Evolutionary conservation across 2,113 vertebrate species (phyloP), one percentile per base, ranked within the genome.

Genomic region (Danionella cerebrum): DNA sequence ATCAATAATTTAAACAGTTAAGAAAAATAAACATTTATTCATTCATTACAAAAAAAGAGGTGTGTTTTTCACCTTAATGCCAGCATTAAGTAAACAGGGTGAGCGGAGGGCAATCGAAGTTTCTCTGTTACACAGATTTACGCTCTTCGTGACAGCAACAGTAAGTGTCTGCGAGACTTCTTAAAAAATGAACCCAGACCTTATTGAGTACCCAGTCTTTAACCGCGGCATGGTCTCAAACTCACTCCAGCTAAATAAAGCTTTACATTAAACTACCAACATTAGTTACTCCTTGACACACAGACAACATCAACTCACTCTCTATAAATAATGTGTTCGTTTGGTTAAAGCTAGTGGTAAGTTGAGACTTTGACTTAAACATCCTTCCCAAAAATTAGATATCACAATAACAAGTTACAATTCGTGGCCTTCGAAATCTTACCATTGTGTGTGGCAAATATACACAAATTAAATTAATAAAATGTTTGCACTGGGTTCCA

Each of bases 1-100:
- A 91, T 90, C 91, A 95, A 95, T 94, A 95, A 94, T 84, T 94
- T 94, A 93, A 92, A 86, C 84, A 69, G 75, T 76, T 78, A 78
- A 81, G 83, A 75, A 78, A 81, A 78, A 82, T 80, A 83, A 79
- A 76, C 75, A 31, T 64, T 68, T 41, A 76, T 75, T 75, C 48
- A 35, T 45, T 54, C 55, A 69, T 72, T 73, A 54, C 44, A 53
- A 78, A 76, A 77, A 60, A 53, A 82, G 72, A 69, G 54, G 41
- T 79, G 79, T 64, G 50, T 78, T 83, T 83, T 80, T 84, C 79
- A 87, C 89, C 92, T 94, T 94, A 94, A 96, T 89, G 93, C 94
- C 93, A 92, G 94, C 93, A 95, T 93, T 92, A 95, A 94, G 93
- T 91, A 89, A 92, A 72, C 21, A 58, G 67, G 79, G 75, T 48